Percentiles rank a stretch among this genome's conserved stretches.
These are phyloP conservation scores for Noctua comes DNA, from an alignment of 2,888 invertebrate genomes.

Conservation along the genomic window DNA sequence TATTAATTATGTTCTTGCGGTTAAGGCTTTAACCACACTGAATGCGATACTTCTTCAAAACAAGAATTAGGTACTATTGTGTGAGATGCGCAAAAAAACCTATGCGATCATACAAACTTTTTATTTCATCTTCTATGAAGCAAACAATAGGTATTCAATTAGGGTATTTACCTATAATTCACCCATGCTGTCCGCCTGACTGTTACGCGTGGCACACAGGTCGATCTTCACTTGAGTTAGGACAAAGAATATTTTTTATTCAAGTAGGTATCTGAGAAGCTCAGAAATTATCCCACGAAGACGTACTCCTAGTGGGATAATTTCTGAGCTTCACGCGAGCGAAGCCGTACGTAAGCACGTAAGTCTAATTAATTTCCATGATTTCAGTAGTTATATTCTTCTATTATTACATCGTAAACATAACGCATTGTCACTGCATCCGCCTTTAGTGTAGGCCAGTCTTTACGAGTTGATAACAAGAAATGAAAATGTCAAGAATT, in stretches of 20 bases:
- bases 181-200: background rate
- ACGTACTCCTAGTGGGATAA: background rate
- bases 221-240: background rate
- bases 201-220: background rate
- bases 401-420: background rate
- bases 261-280: no score
- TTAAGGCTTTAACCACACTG: background rate
- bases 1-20: background rate
- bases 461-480: background rate
- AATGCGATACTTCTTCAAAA: slow-evolving; percentile 16
- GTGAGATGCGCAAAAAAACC: background rate
- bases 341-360: background rate
- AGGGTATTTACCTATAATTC: background rate
- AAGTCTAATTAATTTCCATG: background rate
- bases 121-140: background rate
- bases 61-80: background rate
- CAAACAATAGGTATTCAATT: background rate
- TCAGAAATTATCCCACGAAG: no score
- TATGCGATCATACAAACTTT: background rate
- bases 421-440: background rate
- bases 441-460: background rate
- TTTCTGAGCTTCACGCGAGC: background rate
- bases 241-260: background rate
- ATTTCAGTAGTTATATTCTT: background rate
- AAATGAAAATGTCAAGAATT: slow-evolving; percentile 24